phyloP scores from a whole-genome alignment of 2,113 vertebrate species.

The Pachycephala philippinensis region DNA sequence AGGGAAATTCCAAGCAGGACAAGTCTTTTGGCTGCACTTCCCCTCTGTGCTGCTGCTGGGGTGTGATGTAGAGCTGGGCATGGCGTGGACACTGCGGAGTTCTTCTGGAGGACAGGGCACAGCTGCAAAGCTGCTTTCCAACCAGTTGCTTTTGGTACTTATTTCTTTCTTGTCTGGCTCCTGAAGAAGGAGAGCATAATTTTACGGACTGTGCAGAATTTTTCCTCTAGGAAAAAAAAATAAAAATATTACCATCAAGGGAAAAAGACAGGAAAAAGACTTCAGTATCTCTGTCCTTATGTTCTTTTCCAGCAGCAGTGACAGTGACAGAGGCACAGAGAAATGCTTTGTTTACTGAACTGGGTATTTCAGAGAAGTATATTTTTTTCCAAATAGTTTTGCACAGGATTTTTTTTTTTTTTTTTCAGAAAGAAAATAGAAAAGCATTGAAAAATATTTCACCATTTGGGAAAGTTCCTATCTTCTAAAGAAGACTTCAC shows the following conservation, averaged over 20 bases:
- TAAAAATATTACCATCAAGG: neutral
- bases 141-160: neutral
- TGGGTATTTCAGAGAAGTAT: neutral
- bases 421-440: neutral
- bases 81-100: neutral
- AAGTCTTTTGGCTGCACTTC: neutral
- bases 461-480: neutral
- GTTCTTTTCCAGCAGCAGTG: neutral
- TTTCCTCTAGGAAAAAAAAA: neutral
- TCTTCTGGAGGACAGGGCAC: neutral
- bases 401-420: neutral
- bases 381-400: neutral
- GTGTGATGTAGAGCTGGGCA: neutral
- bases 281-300: neutral
- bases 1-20: neutral
- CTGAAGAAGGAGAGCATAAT: neutral
- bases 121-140: neutral
- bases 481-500: neutral
- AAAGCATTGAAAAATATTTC: neutral
- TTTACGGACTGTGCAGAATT: neutral
- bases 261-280: neutral
- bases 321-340: neutral
- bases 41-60: neutral
- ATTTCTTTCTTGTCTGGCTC: neutral
- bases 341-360: neutral